Evolutionary conservation across 1,140 invertebrate species (phyloP).

Genomic region (Penaeus vannamei): DNA sequence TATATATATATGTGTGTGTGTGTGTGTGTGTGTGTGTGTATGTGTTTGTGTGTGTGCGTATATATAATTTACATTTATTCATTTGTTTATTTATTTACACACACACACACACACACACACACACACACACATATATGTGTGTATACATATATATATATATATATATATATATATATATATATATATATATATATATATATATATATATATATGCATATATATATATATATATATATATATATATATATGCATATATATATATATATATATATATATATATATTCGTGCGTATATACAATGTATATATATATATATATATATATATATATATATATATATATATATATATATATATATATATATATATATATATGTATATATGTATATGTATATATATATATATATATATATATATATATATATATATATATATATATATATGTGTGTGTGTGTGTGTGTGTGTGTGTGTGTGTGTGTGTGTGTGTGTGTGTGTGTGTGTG

Average conservation of each 20-base stretch:
- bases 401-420: background rate
- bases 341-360: conserved; percentile 14
- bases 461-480: no score
- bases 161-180: background rate
- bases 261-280: background rate
- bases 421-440: no score
- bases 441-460: no score
- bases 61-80: background rate
- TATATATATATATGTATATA: background rate
- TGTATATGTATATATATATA: conserved; percentile 1
- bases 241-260: background rate
- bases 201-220: background rate
- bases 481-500: no score
- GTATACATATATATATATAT: background rate
- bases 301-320: conserved; percentile 22
- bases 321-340: conserved; percentile 13
- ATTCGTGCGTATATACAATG: background rate
- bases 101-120: background rate
- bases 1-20: no score
- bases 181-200: conserved; percentile 8
- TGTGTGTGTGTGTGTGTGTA: no score
- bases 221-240: conserved; percentile 4
- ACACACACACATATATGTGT: background rate
- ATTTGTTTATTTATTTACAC: background rate
- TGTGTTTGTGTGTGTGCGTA: no score